Percentiles rank a stretch among this genome's conserved stretches.
These are phyloP conservation scores for Atlantisia rogersi DNA, from an alignment of 2,113 vertebrate species.

Conservation along the genomic window DNA sequence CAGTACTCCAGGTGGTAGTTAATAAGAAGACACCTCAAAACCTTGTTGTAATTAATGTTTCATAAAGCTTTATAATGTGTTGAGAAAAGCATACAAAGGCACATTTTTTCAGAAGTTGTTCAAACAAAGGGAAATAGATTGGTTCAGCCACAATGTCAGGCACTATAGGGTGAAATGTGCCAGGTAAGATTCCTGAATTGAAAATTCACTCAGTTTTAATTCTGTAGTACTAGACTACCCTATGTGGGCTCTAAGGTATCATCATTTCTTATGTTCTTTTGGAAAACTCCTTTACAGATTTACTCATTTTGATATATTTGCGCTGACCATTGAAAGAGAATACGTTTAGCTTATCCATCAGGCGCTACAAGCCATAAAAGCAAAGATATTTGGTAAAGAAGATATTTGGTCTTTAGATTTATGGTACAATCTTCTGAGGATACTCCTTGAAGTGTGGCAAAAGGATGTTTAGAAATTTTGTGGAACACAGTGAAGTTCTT, in stretches of 20 bases:
- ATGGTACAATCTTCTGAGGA: not conserved
- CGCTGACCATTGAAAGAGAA: not conserved
- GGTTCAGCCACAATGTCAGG: not conserved
- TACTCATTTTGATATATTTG: not conserved
- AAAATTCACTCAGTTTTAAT: not conserved
- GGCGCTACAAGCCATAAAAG: not conserved
- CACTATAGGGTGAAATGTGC: not conserved
- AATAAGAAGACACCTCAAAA: slow-evolving; percentile 31
- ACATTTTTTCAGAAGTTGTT: not conserved
- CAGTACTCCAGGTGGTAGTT: not conserved
- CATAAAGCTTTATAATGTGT: not conserved
- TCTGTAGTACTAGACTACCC: not conserved
- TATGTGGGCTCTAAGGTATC: fast-evolving
- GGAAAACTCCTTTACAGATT: not conserved
- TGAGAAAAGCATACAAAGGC: not conserved
- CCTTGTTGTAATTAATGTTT: not conserved
- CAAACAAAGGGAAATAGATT: not conserved
- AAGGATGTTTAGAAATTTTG: not conserved
- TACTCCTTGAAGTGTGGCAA: not conserved
- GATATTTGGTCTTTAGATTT: not conserved
- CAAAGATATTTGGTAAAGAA: not conserved
- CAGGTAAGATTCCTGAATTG: not conserved
- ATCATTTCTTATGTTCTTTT: not conserved
- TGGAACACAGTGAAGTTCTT: not conserved
- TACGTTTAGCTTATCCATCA: not conserved